phyloP scores from a whole-genome alignment of 2,888 invertebrate genomes.

The Rhorus exstirpatorius region DNA sequence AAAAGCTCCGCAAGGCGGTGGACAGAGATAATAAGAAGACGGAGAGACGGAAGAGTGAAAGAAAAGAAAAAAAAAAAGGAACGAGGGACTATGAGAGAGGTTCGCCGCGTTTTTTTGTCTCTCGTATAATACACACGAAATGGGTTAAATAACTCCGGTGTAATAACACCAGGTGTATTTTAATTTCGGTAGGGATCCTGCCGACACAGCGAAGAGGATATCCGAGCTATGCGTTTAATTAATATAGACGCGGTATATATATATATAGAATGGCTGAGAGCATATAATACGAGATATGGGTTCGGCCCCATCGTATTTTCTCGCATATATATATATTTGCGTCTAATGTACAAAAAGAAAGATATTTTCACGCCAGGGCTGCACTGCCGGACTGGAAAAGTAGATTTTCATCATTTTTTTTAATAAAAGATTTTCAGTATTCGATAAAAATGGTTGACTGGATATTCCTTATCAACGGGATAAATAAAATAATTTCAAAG shows the following conservation, averaged over 20 bases:
- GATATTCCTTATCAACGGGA: too few relatives aligned
- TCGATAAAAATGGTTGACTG: too few relatives aligned
- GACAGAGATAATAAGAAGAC: conserved; percentile 14
- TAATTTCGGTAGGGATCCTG: conserved; percentile 71
- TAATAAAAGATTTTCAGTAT: too few relatives aligned
- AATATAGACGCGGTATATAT: conserved; percentile 53
- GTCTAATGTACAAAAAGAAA: background rate
- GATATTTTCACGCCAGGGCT: too few relatives aligned
- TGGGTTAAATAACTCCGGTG: conserved; percentile 69
- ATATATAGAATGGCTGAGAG: conserved; percentile 18
- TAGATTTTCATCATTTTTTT: too few relatives aligned
- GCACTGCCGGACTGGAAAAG: too few relatives aligned
- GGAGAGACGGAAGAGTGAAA: conserved; percentile 18
- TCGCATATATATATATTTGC: conserved; percentile 1
- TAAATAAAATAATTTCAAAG: too few relatives aligned
- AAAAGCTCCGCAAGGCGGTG: conserved; percentile 37
- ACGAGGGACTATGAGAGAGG: conserved; percentile 22
- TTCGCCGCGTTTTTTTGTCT: conserved; percentile 17
- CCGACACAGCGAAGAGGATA: conserved; percentile 63
- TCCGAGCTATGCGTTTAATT: conserved; percentile 69
- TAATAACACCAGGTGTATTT: conserved; percentile 75
- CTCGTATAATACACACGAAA: conserved; percentile 54
- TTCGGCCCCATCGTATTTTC: conserved; percentile 40
- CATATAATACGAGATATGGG: conserved; percentile 48
- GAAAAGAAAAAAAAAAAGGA: conserved; percentile 41